Base-by-base conservation (phyloP, 2,113 vertebrate species). In the Eonycteris spelaea region DNA sequence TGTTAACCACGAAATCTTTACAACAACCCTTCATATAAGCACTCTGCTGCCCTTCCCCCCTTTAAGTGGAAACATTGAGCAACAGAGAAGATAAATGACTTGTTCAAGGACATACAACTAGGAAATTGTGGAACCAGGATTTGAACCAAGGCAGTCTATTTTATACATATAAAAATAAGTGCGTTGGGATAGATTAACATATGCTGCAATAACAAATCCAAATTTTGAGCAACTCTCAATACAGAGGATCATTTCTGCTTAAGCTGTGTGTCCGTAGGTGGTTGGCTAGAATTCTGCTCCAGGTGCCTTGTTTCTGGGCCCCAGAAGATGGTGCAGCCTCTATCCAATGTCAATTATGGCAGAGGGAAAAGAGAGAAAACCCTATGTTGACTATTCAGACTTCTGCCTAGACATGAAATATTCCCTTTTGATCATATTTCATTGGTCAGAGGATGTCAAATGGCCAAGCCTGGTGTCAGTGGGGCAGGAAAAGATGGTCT, bases 211-310 rank as follows among this genome's bases (percentile, higher is more conserved):
- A 77, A 30, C 28, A 73, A 51, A 10, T 26, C 2, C 7, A 21
- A 0, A 24, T 59, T 28, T 4, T 24, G 59, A 43, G 28, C 26
- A n/a, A 8, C 11, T 48, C 43, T 53, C 21, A 1, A 2, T 7
- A 24, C n/a, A 40, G 8, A 45, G 7, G 0, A 2, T 74, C 5
- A n/a, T 30, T 75, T 53, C 18, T 51, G 33, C 19, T 45, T 9
- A 0, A 10, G 6, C 16, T 43, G 0, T 22, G 8, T 24, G 26
- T 38, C 22, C 51, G 7, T 3, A 3, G 28, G 45, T 24, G 24
- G 0, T 19, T 22, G 35, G 5, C 70, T 26, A 0, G 45, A 33
- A 26, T 15, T 35, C n/a, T 84, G 2, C 0, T 15, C 28, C 30
- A 63, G 5, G 2, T 3, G 2, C 6, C 24, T 59, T 35, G 57